These are phyloP conservation scores for Acrocephalus kingi DNA, from an alignment of 2,113 vertebrate genomes.

Conservation along the genomic window DNA sequence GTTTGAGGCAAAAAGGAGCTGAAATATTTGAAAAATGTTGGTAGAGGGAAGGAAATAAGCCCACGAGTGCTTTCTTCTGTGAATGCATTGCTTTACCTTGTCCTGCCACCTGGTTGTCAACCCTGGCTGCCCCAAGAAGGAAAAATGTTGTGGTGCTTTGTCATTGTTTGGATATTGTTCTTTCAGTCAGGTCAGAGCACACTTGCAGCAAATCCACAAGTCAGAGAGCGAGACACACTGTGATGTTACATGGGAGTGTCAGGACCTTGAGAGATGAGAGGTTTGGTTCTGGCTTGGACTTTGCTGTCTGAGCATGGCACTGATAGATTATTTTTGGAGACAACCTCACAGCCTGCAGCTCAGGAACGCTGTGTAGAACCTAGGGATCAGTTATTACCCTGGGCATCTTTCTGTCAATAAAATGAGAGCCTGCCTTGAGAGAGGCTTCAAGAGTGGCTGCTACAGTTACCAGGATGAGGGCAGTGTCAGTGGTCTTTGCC, in stretches of 20 bases:
- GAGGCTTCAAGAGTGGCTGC: neutral
- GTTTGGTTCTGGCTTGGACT: neutral
- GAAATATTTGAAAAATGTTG: neutral
- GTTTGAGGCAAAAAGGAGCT: conserved; percentile 7
- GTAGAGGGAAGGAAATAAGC: neutral
- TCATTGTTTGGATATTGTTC: conserved; percentile 29
- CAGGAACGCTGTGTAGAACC: neutral
- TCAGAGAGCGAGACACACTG: neutral
- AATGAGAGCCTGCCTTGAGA: neutral
- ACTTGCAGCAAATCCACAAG: conserved; percentile 1
- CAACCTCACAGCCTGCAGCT: neutral
- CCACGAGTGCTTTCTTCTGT: neutral
- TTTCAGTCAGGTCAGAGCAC: conserved; percentile 34
- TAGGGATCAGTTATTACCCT: neutral
- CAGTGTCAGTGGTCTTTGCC: neutral
- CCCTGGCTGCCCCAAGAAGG: neutral
- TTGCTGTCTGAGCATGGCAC: neutral
- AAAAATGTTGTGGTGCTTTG: conserved; percentile 2
- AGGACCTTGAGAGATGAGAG: neutral
- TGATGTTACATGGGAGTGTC: neutral
- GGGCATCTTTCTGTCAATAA: neutral
- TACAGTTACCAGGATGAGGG: neutral
- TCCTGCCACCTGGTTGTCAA: neutral
- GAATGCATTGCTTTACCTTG: neutral
- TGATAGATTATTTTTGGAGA: neutral